Conservation (phyloP, 2,113 vertebrate genomes). For the Datnioides undecimradiatus region DNA sequence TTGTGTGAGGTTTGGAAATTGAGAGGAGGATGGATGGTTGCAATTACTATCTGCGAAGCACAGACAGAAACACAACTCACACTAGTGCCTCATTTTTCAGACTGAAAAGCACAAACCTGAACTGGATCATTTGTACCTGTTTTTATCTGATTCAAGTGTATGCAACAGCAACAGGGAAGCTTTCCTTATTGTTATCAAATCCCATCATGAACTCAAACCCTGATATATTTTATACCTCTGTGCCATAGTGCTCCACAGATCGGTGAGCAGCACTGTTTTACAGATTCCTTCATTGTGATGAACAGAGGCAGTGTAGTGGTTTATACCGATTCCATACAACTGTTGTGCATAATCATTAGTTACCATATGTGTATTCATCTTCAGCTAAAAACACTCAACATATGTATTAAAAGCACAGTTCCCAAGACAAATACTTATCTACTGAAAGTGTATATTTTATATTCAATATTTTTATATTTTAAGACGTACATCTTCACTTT, state of each 20-base stretch:
- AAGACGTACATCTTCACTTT: background rate
- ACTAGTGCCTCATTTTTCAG: background rate
- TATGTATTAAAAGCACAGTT: no score
- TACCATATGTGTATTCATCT: background rate
- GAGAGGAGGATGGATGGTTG: constrained; percentile 33
- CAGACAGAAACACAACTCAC: constrained; percentile 20
- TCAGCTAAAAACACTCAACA: background rate
- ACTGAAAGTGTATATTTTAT: no score
- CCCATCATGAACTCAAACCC: background rate
- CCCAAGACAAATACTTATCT: no score
- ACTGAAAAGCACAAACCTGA: background rate
- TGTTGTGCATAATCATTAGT: background rate
- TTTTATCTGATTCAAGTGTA: background rate
- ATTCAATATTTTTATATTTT: no score
- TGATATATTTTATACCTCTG: background rate
- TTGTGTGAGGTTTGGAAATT: constrained; percentile 39
- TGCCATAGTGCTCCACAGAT: background rate
- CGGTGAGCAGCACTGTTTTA: background rate
- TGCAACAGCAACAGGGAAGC: background rate
- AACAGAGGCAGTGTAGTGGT: background rate
- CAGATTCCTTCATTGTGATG: background rate
- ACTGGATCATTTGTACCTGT: background rate
- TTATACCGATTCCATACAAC: background rate
- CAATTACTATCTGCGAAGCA: constrained; percentile 50
- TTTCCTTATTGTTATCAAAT: background rate